Evolutionary conservation across 2,113 vertebrate genomes (phyloP).

Genomic region (Myocastor coypus): DNA sequence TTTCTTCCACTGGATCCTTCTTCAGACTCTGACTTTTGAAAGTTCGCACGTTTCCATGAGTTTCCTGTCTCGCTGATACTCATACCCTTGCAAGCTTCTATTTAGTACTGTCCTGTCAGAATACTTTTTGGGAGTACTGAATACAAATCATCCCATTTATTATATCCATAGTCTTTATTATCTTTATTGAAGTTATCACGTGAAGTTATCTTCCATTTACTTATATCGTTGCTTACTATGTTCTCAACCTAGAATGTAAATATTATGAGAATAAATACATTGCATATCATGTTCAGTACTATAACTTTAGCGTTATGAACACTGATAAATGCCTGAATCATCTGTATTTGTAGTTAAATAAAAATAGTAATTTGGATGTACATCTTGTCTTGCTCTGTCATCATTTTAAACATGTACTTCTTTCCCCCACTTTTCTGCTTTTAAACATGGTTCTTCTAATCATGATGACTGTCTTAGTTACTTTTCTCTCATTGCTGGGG

Average conservation of each 20-base stretch:
- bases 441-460: not conserved
- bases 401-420: not conserved
- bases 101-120: not conserved
- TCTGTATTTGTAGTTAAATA: not conserved
- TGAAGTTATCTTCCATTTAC: not conserved
- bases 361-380: not conserved
- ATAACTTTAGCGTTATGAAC: not conserved
- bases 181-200: not conserved
- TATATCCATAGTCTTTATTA: not conserved
- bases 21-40: not conserved
- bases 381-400: not conserved
- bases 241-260: not conserved
- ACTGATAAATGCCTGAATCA: not conserved
- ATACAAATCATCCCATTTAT: not conserved
- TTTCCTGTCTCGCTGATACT: not conserved
- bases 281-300: not conserved
- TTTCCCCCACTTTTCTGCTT: fast-evolving
- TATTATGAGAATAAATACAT: not conserved
- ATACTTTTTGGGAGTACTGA: not conserved
- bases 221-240: not conserved
- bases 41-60: not conserved
- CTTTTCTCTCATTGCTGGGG: too few species aligned
- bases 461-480: not conserved
- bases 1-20: not conserved
- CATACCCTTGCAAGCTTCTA: not conserved